Evolutionary conservation across 2,113 vertebrate species (phyloP).

Genomic region (Oncorhynchus nerka): DNA sequence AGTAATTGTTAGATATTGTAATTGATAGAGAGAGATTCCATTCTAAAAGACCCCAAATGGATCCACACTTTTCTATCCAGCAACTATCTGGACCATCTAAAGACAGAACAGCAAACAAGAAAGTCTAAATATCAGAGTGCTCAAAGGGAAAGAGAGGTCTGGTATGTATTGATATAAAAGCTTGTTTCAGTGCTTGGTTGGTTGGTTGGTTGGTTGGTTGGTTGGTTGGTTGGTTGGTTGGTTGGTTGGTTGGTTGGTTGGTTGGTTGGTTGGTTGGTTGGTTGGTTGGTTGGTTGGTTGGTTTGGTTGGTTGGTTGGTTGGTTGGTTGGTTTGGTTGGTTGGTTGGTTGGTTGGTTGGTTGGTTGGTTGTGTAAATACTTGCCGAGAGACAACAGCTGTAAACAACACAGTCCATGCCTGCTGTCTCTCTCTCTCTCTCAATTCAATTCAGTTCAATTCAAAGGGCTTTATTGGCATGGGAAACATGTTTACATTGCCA

Average conservation of each 20-base stretch:
- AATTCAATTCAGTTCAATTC: too few relatives aligned
- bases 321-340: slow-evolving; percentile 24
- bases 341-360: slow-evolving; percentile 12
- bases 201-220: slow-evolving; percentile 24
- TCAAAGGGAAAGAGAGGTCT: not conserved
- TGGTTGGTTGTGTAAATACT: slow-evolving; percentile 39
- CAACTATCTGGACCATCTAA: not conserved
- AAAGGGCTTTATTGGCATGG: too few relatives aligned
- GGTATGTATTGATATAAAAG: slow-evolving; percentile 18
- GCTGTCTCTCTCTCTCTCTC: slow-evolving; percentile 2
- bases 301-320: too few relatives aligned
- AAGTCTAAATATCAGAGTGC: not conserved
- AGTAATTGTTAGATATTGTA: too few relatives aligned
- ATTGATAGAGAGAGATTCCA: not conserved
- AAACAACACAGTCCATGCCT: slow-evolving; percentile 27
- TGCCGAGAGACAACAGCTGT: slow-evolving; percentile 52
- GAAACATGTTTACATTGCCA: too few relatives aligned
- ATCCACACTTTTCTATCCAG: too few relatives aligned
- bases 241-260: too few relatives aligned
- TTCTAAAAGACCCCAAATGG: too few relatives aligned
- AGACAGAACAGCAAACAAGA: not conserved
- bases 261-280: too few relatives aligned
- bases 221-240: too few relatives aligned
- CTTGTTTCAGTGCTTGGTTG: slow-evolving; percentile 29
- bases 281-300: too few relatives aligned